Evolutionary conservation across 2,113 vertebrate genomes (phyloP).

Genomic region (Calidris pygmaea): DNA sequence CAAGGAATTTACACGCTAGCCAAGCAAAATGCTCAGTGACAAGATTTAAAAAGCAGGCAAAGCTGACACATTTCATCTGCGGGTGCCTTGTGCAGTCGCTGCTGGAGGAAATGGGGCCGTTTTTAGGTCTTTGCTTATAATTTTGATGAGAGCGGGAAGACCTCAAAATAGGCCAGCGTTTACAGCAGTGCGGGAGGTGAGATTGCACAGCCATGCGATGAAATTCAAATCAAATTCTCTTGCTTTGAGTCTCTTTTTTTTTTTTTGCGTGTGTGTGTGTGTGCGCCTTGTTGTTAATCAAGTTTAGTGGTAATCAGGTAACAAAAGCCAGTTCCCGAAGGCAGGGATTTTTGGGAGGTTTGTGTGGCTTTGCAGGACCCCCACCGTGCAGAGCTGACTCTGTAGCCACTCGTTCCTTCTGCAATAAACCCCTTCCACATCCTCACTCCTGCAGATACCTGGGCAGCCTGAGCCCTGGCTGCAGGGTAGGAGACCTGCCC

Average conservation of each 20-base stretch:
- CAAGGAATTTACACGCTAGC: neutral
- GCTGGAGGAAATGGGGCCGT: neutral
- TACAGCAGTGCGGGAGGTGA: neutral
- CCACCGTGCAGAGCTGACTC: fast-evolving
- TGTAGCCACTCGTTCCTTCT: fast-evolving
- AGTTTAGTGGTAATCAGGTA: neutral
- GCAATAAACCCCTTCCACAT: neutral
- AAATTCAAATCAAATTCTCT: neutral
- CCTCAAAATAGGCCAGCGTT: neutral
- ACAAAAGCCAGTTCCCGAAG: neutral
- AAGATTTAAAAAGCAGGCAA: neutral
- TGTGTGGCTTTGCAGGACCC: neutral
- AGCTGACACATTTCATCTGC: neutral
- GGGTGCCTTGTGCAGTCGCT: neutral
- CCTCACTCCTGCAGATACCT: fast-evolving
- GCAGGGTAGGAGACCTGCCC: neutral
- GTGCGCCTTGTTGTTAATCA: neutral
- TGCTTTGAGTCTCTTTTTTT: neutral
- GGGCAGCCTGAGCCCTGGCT: neutral
- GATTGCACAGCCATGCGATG: neutral
- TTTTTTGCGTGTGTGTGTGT: fast-evolving
- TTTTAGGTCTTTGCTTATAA: neutral
- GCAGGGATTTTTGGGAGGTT: fast-evolving
- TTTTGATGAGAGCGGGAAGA: neutral
- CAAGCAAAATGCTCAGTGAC: neutral